A percentile compares a stretch with the other conserved stretches of the same genome.
Evolutionary conservation across 2,797 vertebrate genomes (phyloP).

Genomic region (Gila robusta): DNA sequence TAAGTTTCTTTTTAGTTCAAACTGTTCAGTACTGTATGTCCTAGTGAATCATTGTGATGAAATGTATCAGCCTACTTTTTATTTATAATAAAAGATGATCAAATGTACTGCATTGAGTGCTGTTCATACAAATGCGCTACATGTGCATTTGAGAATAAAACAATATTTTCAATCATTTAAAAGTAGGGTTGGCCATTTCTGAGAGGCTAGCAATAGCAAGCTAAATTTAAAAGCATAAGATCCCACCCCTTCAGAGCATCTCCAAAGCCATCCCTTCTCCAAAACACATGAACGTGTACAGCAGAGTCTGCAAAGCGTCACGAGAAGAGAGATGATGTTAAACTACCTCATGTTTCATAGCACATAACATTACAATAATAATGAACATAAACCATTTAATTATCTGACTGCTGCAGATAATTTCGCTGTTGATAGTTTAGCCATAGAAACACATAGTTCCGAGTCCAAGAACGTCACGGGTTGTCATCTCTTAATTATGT

Average conservation of each 20-base stretch:
- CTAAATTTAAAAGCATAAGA: background rate
- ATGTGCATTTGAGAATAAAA: background rate
- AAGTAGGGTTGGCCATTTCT: background rate
- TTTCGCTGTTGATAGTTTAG: too few species aligned
- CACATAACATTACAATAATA: too few species aligned
- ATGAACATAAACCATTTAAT: too few species aligned
- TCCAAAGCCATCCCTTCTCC: background rate
- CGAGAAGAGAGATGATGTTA: background rate
- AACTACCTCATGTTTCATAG: background rate
- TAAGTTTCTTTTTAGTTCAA: constrained; percentile 11
- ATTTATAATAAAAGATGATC: constrained; percentile 60
- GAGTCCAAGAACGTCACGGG: too few species aligned
- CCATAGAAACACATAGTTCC: too few species aligned
- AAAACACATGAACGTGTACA: background rate
- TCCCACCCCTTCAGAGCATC: background rate
- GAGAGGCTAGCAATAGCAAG: background rate
- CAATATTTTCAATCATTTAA: background rate
- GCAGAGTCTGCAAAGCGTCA: background rate
- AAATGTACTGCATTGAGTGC: background rate
- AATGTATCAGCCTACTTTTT: constrained; percentile 25
- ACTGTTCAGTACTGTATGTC: constrained; percentile 12
- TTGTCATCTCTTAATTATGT: too few species aligned
- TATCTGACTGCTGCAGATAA: too few species aligned
- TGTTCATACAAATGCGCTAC: background rate
- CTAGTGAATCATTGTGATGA: constrained; percentile 49